Percentiles rank a stretch among this genome's conserved stretches.
Conservation (phyloP, 2,888 invertebrate genomes). For the Andricus curvator region DNA sequence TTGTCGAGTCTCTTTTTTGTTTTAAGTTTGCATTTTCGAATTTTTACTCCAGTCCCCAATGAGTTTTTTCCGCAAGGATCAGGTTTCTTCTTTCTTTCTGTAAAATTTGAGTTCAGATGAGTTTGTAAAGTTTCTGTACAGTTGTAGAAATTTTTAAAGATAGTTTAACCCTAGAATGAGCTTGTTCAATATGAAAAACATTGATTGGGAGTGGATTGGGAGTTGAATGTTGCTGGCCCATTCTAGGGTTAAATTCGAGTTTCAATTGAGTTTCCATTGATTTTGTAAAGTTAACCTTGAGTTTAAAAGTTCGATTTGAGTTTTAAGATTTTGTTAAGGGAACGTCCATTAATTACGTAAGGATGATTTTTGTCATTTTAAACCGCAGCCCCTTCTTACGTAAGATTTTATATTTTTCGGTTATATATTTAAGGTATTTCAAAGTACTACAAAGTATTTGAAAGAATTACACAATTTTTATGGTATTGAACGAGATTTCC, state of each 20-base stretch:
- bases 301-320: conserved; percentile 26
- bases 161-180: conserved; percentile 6
- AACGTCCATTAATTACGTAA: too few species aligned
- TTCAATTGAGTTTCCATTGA: not conserved
- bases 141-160: conserved; percentile 44
- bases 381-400: too few species aligned
- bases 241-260: not conserved
- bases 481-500: too few species aligned
- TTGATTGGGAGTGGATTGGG: too few species aligned
- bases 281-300: conserved; percentile 30
- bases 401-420: too few species aligned
- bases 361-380: too few species aligned
- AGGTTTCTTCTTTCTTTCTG: conserved; percentile 24
- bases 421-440: too few species aligned
- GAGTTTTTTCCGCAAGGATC: conserved; percentile 36
- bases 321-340: not conserved
- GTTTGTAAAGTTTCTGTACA: conserved; percentile 27
- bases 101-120: conserved; percentile 34
- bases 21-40: conserved; percentile 53
- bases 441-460: too few species aligned
- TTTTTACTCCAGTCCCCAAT: conserved; percentile 31
- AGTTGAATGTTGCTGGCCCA: too few species aligned
- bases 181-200: not conserved
- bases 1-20: conserved; percentile 49
- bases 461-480: too few species aligned